phyloP scores from a whole-genome alignment of 2,888 invertebrate genomes.

The Yponomeuta cagnagella region DNA sequence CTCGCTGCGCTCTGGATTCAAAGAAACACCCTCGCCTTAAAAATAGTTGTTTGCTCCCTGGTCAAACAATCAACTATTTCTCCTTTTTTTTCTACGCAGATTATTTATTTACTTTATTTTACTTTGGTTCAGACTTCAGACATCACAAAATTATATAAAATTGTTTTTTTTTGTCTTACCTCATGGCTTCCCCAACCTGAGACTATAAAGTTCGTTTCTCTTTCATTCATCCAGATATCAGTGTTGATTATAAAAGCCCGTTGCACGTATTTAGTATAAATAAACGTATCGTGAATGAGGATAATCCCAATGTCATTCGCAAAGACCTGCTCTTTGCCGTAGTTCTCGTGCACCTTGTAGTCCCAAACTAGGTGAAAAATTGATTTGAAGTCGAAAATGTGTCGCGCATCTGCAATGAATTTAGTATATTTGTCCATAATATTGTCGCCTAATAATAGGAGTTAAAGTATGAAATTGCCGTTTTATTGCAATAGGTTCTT shows the following conservation, averaged over 20 bases:
- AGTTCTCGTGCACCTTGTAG: constrained; percentile 30
- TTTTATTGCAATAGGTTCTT: no score
- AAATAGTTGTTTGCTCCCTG: no score
- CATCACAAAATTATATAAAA: no score
- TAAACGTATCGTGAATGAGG: constrained; percentile 29
- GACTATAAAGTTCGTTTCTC: constrained; percentile 30
- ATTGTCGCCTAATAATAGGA: not conserved
- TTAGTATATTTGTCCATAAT: not conserved
- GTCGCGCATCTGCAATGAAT: constrained; percentile 30
- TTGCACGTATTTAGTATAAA: constrained; percentile 25
- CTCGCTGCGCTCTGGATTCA: no score
- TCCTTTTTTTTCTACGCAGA: no score
- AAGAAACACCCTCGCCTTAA: no score
- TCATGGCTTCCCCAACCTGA: constrained; percentile 38
- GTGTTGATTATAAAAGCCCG: constrained; percentile 28
- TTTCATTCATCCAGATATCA: constrained; percentile 31
- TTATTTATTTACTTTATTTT: no score
- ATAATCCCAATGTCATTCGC: constrained; percentile 35
- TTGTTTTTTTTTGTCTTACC: constrained; percentile 22
- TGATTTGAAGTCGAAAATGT: constrained; percentile 25
- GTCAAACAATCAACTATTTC: no score
- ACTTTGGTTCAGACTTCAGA: no score
- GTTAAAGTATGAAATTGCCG: no score
- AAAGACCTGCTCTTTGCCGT: constrained; percentile 27
- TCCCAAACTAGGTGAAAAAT: constrained; percentile 30